These are phyloP conservation scores for Muscicapa comitata DNA, from an alignment of 2,797 vertebrate species.

Conservation along the genomic window DNA sequence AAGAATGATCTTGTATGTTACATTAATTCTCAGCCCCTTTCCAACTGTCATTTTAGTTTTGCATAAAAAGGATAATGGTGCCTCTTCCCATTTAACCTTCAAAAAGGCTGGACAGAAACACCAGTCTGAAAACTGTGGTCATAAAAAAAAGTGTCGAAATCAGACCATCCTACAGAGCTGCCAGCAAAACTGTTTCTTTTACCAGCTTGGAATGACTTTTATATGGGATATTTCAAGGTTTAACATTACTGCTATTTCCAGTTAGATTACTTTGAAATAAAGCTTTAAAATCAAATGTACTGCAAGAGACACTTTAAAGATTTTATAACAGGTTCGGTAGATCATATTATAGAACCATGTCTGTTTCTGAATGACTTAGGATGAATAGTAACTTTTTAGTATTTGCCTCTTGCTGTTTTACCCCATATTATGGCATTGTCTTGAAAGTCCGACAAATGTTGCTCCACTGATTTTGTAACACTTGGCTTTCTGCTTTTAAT, in stretches of 20 bases:
- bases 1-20: constrained; percentile 1
- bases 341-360: constrained; percentile 26
- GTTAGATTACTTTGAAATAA: constrained; percentile 37
- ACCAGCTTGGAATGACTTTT: constrained; percentile 23
- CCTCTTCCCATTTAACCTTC: neutral
- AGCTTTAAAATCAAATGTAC: constrained; percentile 59
- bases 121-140: neutral
- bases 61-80: constrained; percentile 8
- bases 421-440: neutral
- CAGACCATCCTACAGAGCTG: constrained; percentile 14
- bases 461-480: neutral
- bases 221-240: neutral
- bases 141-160: neutral
- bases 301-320: constrained; percentile 55
- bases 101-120: neutral
- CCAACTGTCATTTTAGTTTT: neutral
- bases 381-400: constrained; percentile 24
- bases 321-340: constrained; percentile 44
- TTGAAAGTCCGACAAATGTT: neutral
- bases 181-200: constrained; percentile 38
- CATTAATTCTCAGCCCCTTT: constrained; percentile 22
- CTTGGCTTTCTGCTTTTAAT: neutral
- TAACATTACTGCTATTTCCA: neutral
- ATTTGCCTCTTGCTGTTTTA: neutral
- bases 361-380: constrained; percentile 41